Base-by-base conservation (phyloP, 2,888 invertebrate species). In the Sminthurides aquaticus region DNA sequence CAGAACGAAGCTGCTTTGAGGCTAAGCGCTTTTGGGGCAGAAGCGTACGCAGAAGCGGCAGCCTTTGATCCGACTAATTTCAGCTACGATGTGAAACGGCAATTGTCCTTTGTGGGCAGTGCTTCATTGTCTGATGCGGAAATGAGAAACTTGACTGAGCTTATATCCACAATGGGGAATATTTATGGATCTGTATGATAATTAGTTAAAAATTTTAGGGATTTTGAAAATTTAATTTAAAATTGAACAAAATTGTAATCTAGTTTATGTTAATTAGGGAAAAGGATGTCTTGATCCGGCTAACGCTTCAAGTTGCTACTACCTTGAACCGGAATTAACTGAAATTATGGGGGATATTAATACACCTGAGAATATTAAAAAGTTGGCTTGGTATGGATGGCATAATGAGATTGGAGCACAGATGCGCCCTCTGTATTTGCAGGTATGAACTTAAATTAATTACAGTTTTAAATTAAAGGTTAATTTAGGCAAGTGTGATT, bases 371-470 rank as follows among this genome's bases (percentile, higher is more conserved):
- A 22, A n/a, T 3, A 28, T 26, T n/a, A 56, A 67, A 28, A 62
- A 70, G 1, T 71, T 71, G 69, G 75, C 75, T n/a, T 75, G 75
- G 76, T 60, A 72, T 57, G 71, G 69, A 24, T 76, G 76, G 76
- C 70, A 74, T 48, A 58, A 69, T 28, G 65, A 66, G 27, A 72
- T 75, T 3, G 75, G 74, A 5, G 62, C 67, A 25, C 59, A 63
- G 60, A 70, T 75, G 24, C 70, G 70, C 29, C 73, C 74, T 11
- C 55, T 69, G 5, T 74, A 72, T 63, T 34, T 69, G 27, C 26
- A 67, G 59, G 72, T 71, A 59, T 29, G 52, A 18, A 20, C 25
- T 59, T 49, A 11, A 60, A 49, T 25, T 57, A 11, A 15, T 15
- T 34, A 11, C 15, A 5, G 43, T 15, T 11, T 34, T 5, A 34